phyloP scores from a whole-genome alignment of 2,888 invertebrate species.

The Polydrusus cervinus region DNA sequence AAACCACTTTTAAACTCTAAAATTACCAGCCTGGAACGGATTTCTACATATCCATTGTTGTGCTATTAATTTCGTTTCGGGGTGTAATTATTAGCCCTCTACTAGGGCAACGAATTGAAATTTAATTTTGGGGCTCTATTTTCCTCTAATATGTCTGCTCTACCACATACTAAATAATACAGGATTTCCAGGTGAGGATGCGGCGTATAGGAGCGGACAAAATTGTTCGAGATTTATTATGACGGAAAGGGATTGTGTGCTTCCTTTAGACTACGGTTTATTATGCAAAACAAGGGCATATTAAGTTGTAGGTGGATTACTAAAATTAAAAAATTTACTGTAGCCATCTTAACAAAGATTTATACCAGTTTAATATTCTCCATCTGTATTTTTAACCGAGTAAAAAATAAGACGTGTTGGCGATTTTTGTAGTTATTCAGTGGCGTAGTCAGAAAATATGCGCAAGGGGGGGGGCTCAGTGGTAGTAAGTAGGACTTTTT shows the following conservation, averaged over 20 bases:
- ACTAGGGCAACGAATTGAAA: conserved; percentile 57
- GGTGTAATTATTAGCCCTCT: conserved; percentile 62
- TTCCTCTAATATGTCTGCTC: conserved; percentile 54
- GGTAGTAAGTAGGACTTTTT: too few species aligned
- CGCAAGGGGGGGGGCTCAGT: too few species aligned
- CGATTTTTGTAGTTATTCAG: too few species aligned
- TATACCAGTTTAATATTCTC: too few species aligned
- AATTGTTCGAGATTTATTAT: conserved; percentile 53
- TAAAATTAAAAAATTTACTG: too few species aligned
- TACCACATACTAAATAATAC: conserved; percentile 54
- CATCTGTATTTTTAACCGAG: too few species aligned
- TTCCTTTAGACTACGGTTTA: conserved; percentile 40
- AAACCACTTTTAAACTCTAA: conserved; percentile 27
- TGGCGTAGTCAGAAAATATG: too few species aligned
- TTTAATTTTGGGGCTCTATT: conserved; percentile 57
- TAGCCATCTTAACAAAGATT: too few species aligned
- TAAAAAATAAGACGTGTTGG: too few species aligned
- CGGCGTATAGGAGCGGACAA: conserved; percentile 46
- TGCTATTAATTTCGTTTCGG: conserved; percentile 62
- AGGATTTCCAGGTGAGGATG: conserved; percentile 55
- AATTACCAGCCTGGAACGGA: conserved; percentile 55
- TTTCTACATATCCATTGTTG: conserved; percentile 63
- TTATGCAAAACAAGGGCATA: conserved; percentile 7
- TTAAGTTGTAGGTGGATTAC: background rate
- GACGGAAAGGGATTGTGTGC: conserved; percentile 40